Base-by-base conservation (phyloP, 2,888 invertebrate genomes). In the Ligdia adustata region DNA sequence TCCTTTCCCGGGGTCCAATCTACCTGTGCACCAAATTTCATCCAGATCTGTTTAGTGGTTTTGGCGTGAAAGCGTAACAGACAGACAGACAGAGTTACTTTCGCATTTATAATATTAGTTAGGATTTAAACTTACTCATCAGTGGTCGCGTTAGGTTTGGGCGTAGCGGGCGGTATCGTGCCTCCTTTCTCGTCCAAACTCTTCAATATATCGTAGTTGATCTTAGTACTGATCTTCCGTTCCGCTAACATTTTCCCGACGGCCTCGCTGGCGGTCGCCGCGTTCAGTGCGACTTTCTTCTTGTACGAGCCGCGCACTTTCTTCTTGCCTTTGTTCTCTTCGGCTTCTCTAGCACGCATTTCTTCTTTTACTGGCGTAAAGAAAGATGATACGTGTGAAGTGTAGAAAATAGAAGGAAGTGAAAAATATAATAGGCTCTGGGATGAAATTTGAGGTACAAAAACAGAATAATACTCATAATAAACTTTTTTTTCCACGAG, bases 161-260 rank as follows among this genome's bases (percentile, higher is more conserved):
- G 55, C 4, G 72, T 66, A 1, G 62, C 31, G 0, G 65, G 55
- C 0, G 76, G 68, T 14, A 66, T n/a, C 0, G 73, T 69, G 0
- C 79, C 80, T 0, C 78, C 83, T 0, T 82, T 78, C 16, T 79
- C 79, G 59, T 93, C 95, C 42, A 98, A 86, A 62, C 95, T 96
- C 79, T 96, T 96, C 48, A 99, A 85, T 24, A 99, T 98, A 63
- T 99, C 99, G 72, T 99, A 99, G 84, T 99, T 99, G 42, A 99
- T 98, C 91, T 99, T 99, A 2, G 93, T 94, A 2, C 99, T 99
- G 57, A 99, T 95, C 74, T 96, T 96, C 84, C 98, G 98, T 76
- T 99, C 99, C 60, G 88, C 96, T 11, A 99, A 88, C 94, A 99
- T 98, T 85, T 98, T 98, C 75, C 97, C 97, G 31, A 99, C 97